Conservation (phyloP, 2,113 vertebrate species). For the Dasyurus viverrinus region DNA sequence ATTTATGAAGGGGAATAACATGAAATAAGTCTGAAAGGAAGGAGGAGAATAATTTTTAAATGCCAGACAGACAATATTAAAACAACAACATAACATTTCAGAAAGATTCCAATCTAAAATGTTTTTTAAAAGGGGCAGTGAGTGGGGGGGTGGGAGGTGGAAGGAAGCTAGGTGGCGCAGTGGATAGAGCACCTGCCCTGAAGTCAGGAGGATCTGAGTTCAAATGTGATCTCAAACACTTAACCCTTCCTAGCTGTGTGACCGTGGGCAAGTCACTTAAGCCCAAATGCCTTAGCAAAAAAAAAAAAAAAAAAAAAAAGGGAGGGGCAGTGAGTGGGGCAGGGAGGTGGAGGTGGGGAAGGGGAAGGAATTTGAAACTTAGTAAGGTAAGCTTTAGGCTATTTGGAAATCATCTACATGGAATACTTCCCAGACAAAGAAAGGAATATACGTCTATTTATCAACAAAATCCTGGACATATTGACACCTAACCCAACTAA, state of each 20-base stretch:
- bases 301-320: no score
- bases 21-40: not conserved
- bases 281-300: no score
- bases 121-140: not conserved
- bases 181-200: no score
- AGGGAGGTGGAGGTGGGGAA: no score
- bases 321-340: not conserved
- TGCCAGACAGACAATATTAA: not conserved
- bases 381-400: constrained; percentile 9
- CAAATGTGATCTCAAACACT: no score
- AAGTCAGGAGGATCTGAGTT: no score
- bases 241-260: no score
- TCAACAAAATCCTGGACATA: constrained; percentile 18
- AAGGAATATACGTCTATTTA: constrained; percentile 1
- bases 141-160: not conserved
- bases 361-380: not conserved
- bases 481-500: not conserved
- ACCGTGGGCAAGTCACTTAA: no score
- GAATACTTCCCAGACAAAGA: not conserved
- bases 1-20: not conserved
- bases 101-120: not conserved
- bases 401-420: constrained; percentile 30
- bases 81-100: not conserved
- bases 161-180: no score
- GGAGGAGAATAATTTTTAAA: not conserved